These are phyloP conservation scores for Eudyptes chrysolophus DNA, from an alignment of 2,113 vertebrate species.

Conservation along the genomic window DNA sequence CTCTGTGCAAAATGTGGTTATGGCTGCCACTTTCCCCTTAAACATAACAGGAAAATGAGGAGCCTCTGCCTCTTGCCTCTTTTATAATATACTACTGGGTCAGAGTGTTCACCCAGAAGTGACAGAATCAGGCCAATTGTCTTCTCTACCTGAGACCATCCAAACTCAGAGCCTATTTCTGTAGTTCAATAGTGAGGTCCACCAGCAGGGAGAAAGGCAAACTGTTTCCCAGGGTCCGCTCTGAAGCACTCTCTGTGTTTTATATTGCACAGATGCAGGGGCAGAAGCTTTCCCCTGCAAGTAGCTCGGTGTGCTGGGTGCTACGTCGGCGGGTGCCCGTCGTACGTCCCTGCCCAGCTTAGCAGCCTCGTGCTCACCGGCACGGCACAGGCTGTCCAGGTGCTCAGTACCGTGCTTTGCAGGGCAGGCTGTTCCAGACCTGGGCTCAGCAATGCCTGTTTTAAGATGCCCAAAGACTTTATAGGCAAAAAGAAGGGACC, in stretches of 20 bases:
- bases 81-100: not conserved
- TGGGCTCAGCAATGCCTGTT: not conserved
- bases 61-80: not conserved
- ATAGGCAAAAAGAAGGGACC: not conserved
- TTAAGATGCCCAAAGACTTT: not conserved
- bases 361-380: not conserved
- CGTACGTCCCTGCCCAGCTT: not conserved
- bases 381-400: not conserved
- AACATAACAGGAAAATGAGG: not conserved
- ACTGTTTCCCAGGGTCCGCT: not conserved
- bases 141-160: not conserved
- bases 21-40: not conserved
- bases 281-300: not conserved
- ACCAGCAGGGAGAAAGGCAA: not conserved
- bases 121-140: not conserved
- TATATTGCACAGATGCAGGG: not conserved
- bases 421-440: not conserved
- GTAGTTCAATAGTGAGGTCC: too few relatives aligned
- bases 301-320: accelerated
- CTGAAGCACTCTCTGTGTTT: not conserved
- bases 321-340: accelerated
- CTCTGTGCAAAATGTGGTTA: not conserved
- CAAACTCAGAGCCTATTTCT: not conserved
- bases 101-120: not conserved
- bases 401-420: accelerated